Base-by-base conservation (phyloP, 2,797 vertebrate species). In the Epinephelus awoara region DNA sequence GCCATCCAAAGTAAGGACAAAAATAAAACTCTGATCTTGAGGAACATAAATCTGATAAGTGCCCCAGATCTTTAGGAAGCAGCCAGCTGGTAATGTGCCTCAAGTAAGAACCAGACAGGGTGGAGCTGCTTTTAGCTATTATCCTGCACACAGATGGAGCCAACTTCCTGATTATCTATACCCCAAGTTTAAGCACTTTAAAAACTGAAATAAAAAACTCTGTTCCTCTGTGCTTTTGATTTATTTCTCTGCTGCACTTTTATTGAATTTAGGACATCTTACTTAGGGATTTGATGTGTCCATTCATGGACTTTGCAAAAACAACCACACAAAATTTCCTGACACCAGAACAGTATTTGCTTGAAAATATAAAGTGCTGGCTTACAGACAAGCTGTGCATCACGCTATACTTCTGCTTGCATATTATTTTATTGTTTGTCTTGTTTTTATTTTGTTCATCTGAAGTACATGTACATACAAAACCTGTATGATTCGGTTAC, bases 181-280 rank as follows among this genome's bases (percentile, higher is more conserved):
- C 11, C 17, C 18, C 1, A 65, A 70, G 40, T 51, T 58, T 15
- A 63, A 52, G 3, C 8, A 34, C 38, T 62, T 44, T 25, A 27
- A 40, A 58, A 29, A 47, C 47, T 0, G 5, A 42, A 29, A 44
- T 46, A 0, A 13, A 71, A 13, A 58, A 51, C 3, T 15, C 8
- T 21, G 34, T 34, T 49, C 13, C 67, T 13, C n/a, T 42, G n/a
- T 11, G 4, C 47, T 12, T 52, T 25, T 44, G 8, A 34, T 62
- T 34, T 1, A 72, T 63, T 42, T 52, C 9, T 65, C 47, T 64
- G 34, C 47, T 59, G 38, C 47, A 52, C n/a, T 17, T 46, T 62
- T 42, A 63, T 47, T 67, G 51, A 38, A 57, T 67, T 38, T 34
- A 34, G 34, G n/a, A 34, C 34, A 46, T 42, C 2, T 29, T 25